phyloP scores from a whole-genome alignment of 2,113 vertebrate species.

The Pseudorhombus dupliciocellatus region DNA sequence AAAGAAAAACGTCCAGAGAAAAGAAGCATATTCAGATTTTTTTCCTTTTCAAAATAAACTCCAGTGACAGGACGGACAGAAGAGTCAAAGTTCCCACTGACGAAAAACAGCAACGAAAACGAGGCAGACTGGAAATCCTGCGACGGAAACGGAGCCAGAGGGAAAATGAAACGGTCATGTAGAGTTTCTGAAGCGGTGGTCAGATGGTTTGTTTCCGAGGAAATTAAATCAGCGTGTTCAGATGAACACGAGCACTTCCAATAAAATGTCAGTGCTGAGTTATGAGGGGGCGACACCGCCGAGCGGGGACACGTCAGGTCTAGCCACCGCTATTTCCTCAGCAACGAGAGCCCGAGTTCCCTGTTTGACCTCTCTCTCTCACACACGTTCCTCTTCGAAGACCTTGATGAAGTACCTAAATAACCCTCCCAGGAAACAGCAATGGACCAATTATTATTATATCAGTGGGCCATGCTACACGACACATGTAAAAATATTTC shows the following conservation, averaged over 20 bases:
- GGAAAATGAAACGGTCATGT: constrained; percentile 43
- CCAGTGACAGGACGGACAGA: constrained; percentile 10
- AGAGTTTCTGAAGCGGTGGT: constrained; percentile 22
- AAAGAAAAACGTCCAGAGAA: too few relatives aligned
- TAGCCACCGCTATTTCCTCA: constrained; percentile 63
- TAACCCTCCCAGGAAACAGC: constrained; percentile 12
- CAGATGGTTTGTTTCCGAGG: not conserved
- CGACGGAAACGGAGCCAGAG: not conserved
- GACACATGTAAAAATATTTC: too few relatives aligned
- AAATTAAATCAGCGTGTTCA: constrained; percentile 45
- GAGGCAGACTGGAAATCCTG: too few relatives aligned
- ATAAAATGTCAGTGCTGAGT: constrained; percentile 59
- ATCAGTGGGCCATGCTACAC: too few relatives aligned
- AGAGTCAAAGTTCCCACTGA: not conserved
- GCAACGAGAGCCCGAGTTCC: constrained; percentile 41
- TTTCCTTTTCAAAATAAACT: constrained; percentile 11
- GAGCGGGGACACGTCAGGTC: constrained; percentile 52
- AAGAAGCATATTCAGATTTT: too few relatives aligned
- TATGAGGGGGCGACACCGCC: constrained; percentile 45
- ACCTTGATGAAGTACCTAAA: constrained; percentile 13
- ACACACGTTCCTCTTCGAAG: constrained; percentile 12
- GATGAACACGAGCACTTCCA: constrained; percentile 36
- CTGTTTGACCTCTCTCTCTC: constrained; percentile 39
- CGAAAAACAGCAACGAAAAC: too few relatives aligned
- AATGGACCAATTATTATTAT: too few relatives aligned